phyloP scores from a whole-genome alignment of 2,797 vertebrate genomes.

The Spondyliosoma cantharus region DNA sequence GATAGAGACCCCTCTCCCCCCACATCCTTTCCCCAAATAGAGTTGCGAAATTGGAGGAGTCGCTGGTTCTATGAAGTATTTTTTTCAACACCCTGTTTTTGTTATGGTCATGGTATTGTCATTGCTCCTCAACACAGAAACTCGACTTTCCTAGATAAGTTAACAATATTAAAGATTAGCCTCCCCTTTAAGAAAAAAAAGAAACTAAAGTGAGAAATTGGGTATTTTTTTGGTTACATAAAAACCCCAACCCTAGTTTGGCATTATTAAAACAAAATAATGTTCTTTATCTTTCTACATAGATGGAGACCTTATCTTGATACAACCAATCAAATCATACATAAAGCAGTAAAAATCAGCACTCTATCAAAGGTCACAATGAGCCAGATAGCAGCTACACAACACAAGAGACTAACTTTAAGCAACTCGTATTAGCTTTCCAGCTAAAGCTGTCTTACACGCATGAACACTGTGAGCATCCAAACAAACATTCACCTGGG shows the following conservation, averaged over 20 bases:
- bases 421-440: too few species aligned
- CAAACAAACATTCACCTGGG: neutral
- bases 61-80: slow-evolving; percentile 4
- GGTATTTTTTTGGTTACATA: too few species aligned
- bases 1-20: slow-evolving; percentile 15
- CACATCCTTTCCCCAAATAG: slow-evolving; percentile 20
- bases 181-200: neutral
- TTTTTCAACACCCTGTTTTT: neutral
- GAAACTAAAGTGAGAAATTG: neutral
- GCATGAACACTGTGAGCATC: neutral
- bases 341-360: neutral
- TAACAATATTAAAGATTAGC: neutral
- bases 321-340: too few species aligned
- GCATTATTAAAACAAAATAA: neutral
- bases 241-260: neutral
- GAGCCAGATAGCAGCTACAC: neutral
- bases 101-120: neutral
- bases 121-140: neutral
- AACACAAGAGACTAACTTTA: neutral
- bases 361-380: neutral
- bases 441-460: too few species aligned
- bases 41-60: slow-evolving; percentile 39
- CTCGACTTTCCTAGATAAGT: neutral
- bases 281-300: too few species aligned
- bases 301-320: too few species aligned